Evolutionary conservation across 2,888 invertebrate genomes (phyloP).

Genomic region (Seladonia tumulorum): DNA sequence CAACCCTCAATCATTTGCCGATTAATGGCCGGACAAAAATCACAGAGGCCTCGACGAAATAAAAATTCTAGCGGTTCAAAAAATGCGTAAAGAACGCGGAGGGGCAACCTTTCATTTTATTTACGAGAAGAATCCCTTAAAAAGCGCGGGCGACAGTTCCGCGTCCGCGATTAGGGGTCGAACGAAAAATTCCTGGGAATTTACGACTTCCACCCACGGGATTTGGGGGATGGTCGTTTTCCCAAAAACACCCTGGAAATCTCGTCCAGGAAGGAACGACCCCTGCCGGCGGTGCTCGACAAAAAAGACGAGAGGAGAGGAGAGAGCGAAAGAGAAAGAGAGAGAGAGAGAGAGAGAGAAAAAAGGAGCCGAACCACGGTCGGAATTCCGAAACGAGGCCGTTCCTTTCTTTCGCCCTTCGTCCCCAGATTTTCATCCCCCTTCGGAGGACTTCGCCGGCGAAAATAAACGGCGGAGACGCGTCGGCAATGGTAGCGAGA

Average conservation of each 20-base stretch:
- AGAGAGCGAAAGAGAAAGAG: neutral
- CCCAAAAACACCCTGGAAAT: neutral
- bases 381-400: constrained; percentile 47
- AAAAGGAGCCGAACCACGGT: neutral
- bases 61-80: neutral
- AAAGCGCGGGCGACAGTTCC: neutral
- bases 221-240: neutral
- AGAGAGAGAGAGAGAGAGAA: neutral
- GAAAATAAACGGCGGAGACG: constrained; percentile 68
- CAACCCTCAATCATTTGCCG: neutral
- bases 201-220: neutral
- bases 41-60: neutral
- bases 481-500: constrained; percentile 14
- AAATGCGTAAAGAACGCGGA: neutral
- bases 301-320: neutral
- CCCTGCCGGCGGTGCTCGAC: neutral
- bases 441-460: constrained; percentile 37
- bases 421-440: constrained; percentile 37
- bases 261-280: constrained; percentile 7
- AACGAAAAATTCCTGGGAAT: neutral
- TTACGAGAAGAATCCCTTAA: constrained; percentile 1
- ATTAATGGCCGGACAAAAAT: neutral
- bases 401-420: constrained; percentile 31
- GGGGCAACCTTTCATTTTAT: neutral
- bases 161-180: neutral